Evolutionary conservation across 2,888 invertebrate genomes (phyloP).

Genomic region (Pecten maximus): DNA sequence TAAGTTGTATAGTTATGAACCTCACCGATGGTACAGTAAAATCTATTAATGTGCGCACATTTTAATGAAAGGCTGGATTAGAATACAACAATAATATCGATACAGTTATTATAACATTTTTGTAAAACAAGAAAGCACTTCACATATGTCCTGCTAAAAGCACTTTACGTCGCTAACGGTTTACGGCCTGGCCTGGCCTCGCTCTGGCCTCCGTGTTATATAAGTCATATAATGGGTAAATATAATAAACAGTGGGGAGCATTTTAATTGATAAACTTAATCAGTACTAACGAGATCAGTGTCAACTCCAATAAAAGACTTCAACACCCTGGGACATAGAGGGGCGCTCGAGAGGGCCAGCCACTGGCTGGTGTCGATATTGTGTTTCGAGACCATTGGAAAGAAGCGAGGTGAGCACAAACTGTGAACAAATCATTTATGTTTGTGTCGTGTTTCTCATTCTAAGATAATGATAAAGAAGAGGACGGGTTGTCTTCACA

Average conservation of each 20-base stretch:
- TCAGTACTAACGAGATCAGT: constrained; percentile 26
- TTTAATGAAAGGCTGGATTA: neutral
- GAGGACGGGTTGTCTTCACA: too few species aligned
- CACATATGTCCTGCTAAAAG: neutral
- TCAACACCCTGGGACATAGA: neutral
- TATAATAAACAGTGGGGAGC: constrained; percentile 9
- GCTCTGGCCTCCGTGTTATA: neutral
- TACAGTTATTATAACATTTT: constrained; percentile 50
- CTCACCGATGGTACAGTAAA: neutral
- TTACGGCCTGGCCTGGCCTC: neutral
- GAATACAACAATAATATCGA: constrained; percentile 36
- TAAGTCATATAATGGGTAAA: constrained; percentile 26
- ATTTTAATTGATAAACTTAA: constrained; percentile 26
- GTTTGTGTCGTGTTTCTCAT: too few species aligned
- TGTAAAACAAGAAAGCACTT: constrained; percentile 30
- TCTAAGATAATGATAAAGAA: too few species aligned
- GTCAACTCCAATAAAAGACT: constrained; percentile 13
- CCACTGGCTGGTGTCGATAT: neutral
- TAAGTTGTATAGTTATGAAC: constrained; percentile 28
- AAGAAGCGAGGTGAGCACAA: neutral
- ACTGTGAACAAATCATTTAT: neutral
- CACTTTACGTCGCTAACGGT: constrained; percentile 26
- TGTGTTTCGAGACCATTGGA: neutral
- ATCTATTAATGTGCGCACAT: constrained; percentile 2
- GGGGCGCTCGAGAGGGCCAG: neutral